A percentile compares a stretch with the other conserved stretches of the same genome.
Evolutionary conservation across 2,113 vertebrate species (phyloP).

Genomic region (Clinocottus analis): DNA sequence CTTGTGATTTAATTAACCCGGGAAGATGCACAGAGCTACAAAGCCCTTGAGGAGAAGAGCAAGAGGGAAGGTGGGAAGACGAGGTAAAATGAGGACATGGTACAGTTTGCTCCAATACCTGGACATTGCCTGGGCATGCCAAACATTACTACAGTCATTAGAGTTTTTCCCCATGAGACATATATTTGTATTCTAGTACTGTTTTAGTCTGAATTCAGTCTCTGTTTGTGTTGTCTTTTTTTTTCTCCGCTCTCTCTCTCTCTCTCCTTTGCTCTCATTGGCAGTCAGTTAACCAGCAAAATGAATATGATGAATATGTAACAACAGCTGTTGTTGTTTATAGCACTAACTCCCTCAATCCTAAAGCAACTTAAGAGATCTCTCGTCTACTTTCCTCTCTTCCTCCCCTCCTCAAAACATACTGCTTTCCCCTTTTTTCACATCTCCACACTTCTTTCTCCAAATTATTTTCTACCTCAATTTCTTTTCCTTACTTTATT

Average conservation of each 20-base stretch:
- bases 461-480: conserved; percentile 2
- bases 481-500: conserved; percentile 11
- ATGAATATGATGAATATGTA: conserved; percentile 75
- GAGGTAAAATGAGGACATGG: conserved; percentile 36
- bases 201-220: conserved; percentile 8
- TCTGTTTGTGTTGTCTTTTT: conserved; percentile 16
- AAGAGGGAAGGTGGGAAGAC: conserved; percentile 30
- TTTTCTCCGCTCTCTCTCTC: conserved; percentile 8
- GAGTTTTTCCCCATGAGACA: not conserved
- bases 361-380: conserved; percentile 40
- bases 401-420: conserved; percentile 19
- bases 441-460: conserved; percentile 1
- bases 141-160: not conserved
- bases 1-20: conserved; percentile 73
- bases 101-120: not conserved
- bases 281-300: conserved; percentile 58
- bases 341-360: conserved; percentile 64
- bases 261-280: conserved; percentile 42
- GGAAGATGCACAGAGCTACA: conserved; percentile 31
- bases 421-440: conserved; percentile 1
- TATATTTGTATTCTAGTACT: conserved; percentile 7
- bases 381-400: conserved; percentile 13
- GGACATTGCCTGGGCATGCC: not conserved
- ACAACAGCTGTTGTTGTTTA: conserved; percentile 78
- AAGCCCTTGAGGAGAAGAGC: conserved; percentile 43